Conservation (phyloP, 1,140 invertebrate genomes). For the Musca domestica region DNA sequence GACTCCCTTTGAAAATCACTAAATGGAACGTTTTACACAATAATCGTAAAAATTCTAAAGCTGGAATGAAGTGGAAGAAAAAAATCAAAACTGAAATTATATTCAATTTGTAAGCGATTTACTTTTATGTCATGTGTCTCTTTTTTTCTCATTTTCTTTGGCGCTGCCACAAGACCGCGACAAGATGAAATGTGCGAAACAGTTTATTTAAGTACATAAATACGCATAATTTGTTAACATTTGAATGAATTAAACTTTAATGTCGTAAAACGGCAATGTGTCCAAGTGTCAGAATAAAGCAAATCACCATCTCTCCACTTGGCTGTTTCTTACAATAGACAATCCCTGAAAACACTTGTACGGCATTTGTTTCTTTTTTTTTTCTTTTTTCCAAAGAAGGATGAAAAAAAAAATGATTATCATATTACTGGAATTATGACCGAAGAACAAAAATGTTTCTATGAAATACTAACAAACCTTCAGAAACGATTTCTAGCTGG, state of each 20-base stretch:
- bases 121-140: conserved; percentile 32
- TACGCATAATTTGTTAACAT: conserved; percentile 27
- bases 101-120: conserved; percentile 55
- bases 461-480: too few relatives aligned
- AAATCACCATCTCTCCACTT: too few relatives aligned
- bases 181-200: conserved; percentile 24
- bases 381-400: too few relatives aligned
- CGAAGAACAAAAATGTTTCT: too few relatives aligned
- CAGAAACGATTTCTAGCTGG: too few relatives aligned
- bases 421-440: too few relatives aligned
- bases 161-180: too few relatives aligned
- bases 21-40: conserved; percentile 27
- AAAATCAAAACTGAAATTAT: conserved; percentile 54
- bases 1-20: not conserved
- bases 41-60: conserved; percentile 36
- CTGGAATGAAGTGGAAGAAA: not conserved
- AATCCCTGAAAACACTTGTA: too few relatives aligned
- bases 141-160: not conserved
- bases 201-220: conserved; percentile 25
- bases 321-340: too few relatives aligned
- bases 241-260: conserved; percentile 17
- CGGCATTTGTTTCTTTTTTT: too few relatives aligned
- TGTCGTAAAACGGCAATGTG: not conserved
- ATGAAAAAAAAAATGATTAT: too few relatives aligned
- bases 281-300: too few relatives aligned